Evolutionary conservation across 2,797 vertebrate species (phyloP).

Genomic region (Uromys caudimaculatus): DNA sequence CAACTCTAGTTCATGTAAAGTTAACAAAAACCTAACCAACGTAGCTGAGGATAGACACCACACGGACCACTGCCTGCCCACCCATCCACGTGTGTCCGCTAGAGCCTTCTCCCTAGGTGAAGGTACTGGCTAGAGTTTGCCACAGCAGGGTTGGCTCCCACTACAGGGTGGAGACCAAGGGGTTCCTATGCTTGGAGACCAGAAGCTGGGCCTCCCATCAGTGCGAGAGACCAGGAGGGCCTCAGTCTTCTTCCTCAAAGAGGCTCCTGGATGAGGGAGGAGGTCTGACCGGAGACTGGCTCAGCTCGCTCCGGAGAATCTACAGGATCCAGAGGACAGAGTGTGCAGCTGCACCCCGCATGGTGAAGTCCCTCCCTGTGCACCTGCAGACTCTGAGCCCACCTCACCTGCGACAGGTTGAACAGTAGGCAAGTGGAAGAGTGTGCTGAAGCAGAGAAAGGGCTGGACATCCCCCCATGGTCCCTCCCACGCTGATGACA

Average conservation of each 20-base stretch:
- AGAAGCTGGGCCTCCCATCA: neutral
- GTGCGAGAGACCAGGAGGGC: neutral
- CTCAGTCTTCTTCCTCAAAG: neutral
- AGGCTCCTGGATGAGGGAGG: neutral
- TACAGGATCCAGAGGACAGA: neutral
- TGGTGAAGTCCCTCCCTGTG: neutral
- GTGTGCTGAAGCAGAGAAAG: neutral
- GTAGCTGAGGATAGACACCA: neutral
- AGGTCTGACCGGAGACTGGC: neutral
- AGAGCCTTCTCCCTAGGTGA: neutral
- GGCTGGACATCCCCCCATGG: neutral
- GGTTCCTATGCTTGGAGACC: neutral
- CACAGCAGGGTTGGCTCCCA: neutral
- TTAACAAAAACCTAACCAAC: neutral
- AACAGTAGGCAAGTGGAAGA: neutral
- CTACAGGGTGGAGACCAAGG: neutral
- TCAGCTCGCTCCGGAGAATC: neutral
- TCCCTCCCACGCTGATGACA: neutral
- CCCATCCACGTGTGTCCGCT: neutral
- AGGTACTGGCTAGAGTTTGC: neutral
- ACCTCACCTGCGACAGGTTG: neutral
- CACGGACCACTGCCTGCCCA: neutral
- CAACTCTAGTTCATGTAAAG: neutral
- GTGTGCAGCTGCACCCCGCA: too few species aligned
- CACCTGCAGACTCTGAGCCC: neutral